These are phyloP conservation scores for Mallateleia sp. DNA, from an alignment of 2,888 invertebrate genomes.

Conservation along the genomic window DNA sequence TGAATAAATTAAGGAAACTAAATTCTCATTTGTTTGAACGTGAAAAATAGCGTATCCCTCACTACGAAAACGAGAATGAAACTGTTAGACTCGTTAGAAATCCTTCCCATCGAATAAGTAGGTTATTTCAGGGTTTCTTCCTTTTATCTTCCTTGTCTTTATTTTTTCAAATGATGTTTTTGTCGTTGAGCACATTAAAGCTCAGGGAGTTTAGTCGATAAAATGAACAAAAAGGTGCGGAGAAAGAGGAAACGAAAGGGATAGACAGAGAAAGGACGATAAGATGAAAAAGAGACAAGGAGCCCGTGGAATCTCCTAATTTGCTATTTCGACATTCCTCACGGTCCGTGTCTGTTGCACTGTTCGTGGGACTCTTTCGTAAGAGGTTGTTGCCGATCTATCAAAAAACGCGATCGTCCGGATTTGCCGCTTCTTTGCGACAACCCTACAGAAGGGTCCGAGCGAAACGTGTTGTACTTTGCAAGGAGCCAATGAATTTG, in stretches of 20 bases:
- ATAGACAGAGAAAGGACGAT: conserved; percentile 63
- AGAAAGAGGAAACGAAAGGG: conserved; percentile 66
- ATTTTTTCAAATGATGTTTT: conserved; percentile 62
- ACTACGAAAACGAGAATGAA: too few relatives aligned
- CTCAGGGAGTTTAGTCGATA: conserved; percentile 66
- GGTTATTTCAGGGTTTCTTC: conserved; percentile 30
- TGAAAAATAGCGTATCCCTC: too few relatives aligned
- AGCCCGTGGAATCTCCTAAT: conserved; percentile 88
- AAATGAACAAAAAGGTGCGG: conserved; percentile 51
- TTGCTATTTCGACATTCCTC: conserved; percentile 89
- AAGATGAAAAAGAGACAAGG: conserved; percentile 80
- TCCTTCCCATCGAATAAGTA: conserved; percentile 40
- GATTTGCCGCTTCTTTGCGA: conserved; percentile 80
- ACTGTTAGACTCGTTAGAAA: conserved; percentile 9
- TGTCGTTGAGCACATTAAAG: conserved; percentile 63
- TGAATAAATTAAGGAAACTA: too few relatives aligned
- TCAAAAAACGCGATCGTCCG: conserved; percentile 88
- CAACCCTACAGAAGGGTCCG: conserved; percentile 51
- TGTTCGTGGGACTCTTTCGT: conserved; percentile 86
- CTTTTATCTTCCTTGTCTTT: conserved; percentile 47
- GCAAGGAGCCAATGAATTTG: conserved; percentile 63
- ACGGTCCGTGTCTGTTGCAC: conserved; percentile 85
- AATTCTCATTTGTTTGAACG: too few relatives aligned
- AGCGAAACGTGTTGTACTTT: conserved; percentile 61
- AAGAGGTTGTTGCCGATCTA: conserved; percentile 86